Evolutionary conservation across 35 echinoderm and acorn worm species (phyloP).

Genomic region (Chiridota heheva): DNA sequence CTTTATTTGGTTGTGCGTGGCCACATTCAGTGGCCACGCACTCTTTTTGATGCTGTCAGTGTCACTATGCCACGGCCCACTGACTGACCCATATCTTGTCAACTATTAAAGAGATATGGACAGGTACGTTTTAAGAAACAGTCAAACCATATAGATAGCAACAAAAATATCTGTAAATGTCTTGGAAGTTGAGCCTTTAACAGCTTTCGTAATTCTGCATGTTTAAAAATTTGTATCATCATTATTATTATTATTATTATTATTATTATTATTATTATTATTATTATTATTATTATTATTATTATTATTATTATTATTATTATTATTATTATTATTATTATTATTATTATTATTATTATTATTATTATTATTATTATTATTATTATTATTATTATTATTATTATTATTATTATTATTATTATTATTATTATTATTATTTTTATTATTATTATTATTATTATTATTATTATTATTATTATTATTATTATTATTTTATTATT

Average conservation of each 20-base stretch:
- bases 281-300: slow-evolving; percentile 4
- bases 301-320: slow-evolving; percentile 10
- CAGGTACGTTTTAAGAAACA: too few species aligned
- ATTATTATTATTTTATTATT: too few species aligned
- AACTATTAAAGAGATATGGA: too few species aligned
- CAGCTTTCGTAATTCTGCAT: too few species aligned
- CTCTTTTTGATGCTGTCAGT: too few species aligned
- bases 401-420: slow-evolving; percentile 9
- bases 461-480: slow-evolving; percentile 9
- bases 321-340: slow-evolving; percentile 4
- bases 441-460: slow-evolving; percentile 9
- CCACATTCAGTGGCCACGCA: too few species aligned
- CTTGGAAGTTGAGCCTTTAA: too few species aligned
- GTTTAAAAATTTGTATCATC: background rate
- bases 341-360: background rate
- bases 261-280: slow-evolving; percentile 7
- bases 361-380: slow-evolving; percentile 12
- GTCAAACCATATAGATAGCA: too few species aligned
- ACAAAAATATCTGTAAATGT: too few species aligned
- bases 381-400: background rate
- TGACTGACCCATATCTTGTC: too few species aligned
- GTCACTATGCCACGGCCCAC: too few species aligned
- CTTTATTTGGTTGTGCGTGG: too few species aligned
- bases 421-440: slow-evolving; percentile 2
- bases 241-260: slow-evolving; percentile 7